Evolutionary conservation across 2,888 invertebrate genomes (phyloP), one percentile per base, ranked within the genome.

Genomic region (Adelphocoris suturalis): DNA sequence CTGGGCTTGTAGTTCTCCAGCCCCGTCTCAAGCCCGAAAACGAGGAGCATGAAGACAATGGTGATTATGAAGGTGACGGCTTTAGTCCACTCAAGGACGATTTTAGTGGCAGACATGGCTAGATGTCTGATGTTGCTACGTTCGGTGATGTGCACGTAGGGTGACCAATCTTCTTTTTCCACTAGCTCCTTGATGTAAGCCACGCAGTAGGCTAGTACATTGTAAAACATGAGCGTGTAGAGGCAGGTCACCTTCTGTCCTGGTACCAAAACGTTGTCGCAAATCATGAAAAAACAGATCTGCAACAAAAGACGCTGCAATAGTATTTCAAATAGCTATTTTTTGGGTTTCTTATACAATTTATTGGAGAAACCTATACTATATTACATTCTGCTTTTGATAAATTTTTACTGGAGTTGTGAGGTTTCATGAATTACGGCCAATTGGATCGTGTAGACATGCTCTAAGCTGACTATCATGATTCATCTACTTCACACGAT

Each of bases 171-270:
- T 93, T 96, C 96, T 92, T 96, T 96, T 92, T 96, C 95, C 91
- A 96, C 94, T 11, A 96, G 94, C 92, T 96, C 96, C 91, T 96
- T 95, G 28, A 96, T 95, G 93, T 97, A 97, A 92, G 95, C 95
- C 14, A 96, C 95, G 92, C 96, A 96, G 93, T 97, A 97, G 0
- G 97, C 96, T 91, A 96, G 94, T 11, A 97, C 97, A 93, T 97
- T 97, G 94, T 96, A 97, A 94, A 97, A 97, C 96, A 97, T 96
- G 23, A 97, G 94, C 0, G 96, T 96, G 93, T 97, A 97, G 37
- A 97, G 94, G 76, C 96, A 95, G 0, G 96, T 96, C 68, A 96
- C 94, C 92, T 94, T 93, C 91, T 94, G 93, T 92, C 94, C 93
- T 1, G 94, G 94, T 55, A 95, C 94, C 48, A 97, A 93, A 48